Evolutionary conservation across 2,888 invertebrate genomes (phyloP), one percentile per base, ranked within the genome.

Genomic region (Linnaemya tessellans): DNA sequence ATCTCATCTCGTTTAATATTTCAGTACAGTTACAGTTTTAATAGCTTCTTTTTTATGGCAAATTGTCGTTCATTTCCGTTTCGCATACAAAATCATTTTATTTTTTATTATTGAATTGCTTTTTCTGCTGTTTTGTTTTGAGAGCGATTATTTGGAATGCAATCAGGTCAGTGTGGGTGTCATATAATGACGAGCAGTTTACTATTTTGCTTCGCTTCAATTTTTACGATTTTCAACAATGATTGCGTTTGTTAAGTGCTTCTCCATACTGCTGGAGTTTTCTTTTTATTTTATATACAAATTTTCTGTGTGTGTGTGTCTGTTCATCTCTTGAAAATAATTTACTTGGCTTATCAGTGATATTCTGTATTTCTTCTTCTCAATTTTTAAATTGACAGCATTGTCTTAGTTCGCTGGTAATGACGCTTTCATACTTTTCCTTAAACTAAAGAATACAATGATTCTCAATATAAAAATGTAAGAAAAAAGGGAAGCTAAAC

Each of bases 111-210:
- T 65, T 49, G 18, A 15, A 9, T 11, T 22, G 5, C 2, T 43
- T 41, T 51, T 62, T 3, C 11, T 56, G 13, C 18, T 60, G 11
- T 18, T 25, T 30, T n/a, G n/a, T n/a, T 13, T 56, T 56, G 22
- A 9, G 20, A n/a, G 56, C 38, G 35, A 49, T 54, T 7, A 49
- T 65, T 80, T 60, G 13, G 3, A 67, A 65, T 67, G 58, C 77
- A 82, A 77, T 77, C 82, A 77, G 85, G 85, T 85, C 85, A 85
- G 64, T 82, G 82, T 82, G 82, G 79, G 85, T 82, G 85, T 85
- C 82, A 82, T 62, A 58, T 79, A 82, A 80, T 82, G 81, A 67
- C 75, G 43, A 82, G 49, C 68, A 81, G 78, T 79, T 81, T 79
- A 70, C 68, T 74, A n/a, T 80, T 54, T 64, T 68, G 41, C 10